Percentiles rank a stretch among this genome's conserved stretches.
Evolutionary conservation across 2,797 vertebrate genomes (phyloP).

Genomic region (Lates japonicus): DNA sequence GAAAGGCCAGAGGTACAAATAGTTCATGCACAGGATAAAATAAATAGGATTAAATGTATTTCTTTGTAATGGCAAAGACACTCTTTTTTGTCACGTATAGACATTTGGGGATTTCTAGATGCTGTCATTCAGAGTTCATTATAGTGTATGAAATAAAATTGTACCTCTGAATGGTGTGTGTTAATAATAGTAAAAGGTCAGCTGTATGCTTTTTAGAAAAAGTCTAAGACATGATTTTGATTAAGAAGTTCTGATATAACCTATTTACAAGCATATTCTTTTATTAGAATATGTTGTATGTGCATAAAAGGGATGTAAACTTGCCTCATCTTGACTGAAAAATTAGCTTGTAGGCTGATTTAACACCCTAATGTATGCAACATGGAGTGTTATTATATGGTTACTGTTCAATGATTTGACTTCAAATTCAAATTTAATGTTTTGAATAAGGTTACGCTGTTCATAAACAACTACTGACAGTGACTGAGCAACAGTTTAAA

Average conservation of each 20-base stretch:
- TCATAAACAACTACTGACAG: neutral
- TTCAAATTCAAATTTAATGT: neutral
- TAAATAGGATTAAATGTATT: neutral
- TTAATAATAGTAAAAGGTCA: constrained; percentile 36
- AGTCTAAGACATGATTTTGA: constrained; percentile 3
- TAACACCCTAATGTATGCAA: neutral
- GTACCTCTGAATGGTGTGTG: neutral
- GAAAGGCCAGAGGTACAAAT: neutral
- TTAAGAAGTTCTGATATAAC: neutral
- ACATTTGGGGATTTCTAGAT: constrained; percentile 15
- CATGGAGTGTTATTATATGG: neutral
- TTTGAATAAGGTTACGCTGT: neutral
- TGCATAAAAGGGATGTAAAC: neutral
- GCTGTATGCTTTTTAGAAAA: neutral
- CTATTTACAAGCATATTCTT: neutral
- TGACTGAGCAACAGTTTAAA: neutral
- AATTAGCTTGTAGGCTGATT: neutral
- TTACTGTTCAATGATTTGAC: neutral
- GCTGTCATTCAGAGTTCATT: constrained; percentile 29
- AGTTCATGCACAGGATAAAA: neutral
- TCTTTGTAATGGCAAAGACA: neutral
- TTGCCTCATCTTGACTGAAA: neutral
- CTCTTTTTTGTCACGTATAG: neutral
- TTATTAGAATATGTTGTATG: neutral
- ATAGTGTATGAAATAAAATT: constrained; percentile 15